These are phyloP conservation scores for Tylochromis polylepis DNA, from an alignment of 2,113 vertebrate species.

Conservation along the genomic window DNA sequence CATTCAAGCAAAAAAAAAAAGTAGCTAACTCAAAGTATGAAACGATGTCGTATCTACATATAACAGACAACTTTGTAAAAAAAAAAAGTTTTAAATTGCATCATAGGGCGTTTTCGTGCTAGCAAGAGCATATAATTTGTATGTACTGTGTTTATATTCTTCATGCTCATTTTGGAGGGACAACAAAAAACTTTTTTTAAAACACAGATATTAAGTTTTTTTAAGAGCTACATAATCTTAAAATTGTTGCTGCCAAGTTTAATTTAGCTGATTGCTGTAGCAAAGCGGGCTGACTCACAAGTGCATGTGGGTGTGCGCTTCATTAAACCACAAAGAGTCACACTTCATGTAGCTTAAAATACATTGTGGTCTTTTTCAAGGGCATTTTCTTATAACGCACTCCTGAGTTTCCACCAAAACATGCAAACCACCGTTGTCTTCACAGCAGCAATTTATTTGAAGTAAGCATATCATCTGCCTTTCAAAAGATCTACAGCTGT, in stretches of 20 bases:
- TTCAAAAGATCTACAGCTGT: neutral
- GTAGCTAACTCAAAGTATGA: neutral
- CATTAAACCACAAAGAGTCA: neutral
- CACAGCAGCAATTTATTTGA: constrained; percentile 5
- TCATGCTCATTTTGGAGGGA: neutral
- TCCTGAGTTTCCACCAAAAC: neutral
- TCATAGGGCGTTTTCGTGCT: neutral
- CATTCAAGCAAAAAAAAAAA: neutral
- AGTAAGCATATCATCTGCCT: constrained; percentile 6
- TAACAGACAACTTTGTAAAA: neutral
- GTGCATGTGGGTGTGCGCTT: neutral
- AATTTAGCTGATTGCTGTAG: neutral
- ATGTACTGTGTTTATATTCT: neutral
- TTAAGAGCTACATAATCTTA: neutral
- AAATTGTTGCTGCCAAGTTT: neutral
- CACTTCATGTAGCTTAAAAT: constrained; percentile 2
- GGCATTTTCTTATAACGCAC: neutral
- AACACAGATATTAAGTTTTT: neutral
- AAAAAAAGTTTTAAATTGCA: neutral
- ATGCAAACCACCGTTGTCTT: constrained; percentile 2
- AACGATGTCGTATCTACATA: neutral
- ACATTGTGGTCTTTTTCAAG: constrained; percentile 11
- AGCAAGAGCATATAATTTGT: neutral
- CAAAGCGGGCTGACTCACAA: constrained; percentile 8
- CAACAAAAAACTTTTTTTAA: neutral